Conservation (phyloP, 2,797 vertebrate species). For the Clarias platycephalus region DNA sequence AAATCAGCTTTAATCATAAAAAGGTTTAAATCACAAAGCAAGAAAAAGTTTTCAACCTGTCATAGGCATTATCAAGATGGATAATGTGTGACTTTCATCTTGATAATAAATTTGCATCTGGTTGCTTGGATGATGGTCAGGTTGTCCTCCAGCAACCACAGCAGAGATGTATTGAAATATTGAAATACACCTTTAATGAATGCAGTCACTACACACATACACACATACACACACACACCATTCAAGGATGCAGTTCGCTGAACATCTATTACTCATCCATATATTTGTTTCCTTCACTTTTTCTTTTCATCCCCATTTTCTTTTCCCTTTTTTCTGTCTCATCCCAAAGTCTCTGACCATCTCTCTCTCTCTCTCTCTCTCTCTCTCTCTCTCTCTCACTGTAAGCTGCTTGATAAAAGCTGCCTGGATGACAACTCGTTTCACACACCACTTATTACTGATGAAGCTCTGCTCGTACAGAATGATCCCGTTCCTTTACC, state of each 20-base stretch:
- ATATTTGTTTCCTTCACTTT: conserved; percentile 7
- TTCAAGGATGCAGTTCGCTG: not conserved
- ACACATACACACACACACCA: not conserved
- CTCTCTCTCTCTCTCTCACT: not conserved
- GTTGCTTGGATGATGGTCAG: not conserved
- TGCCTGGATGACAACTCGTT: conserved; percentile 58
- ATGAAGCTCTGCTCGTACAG: conserved; percentile 65
- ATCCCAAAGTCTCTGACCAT: not conserved
- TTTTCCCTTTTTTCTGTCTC: not conserved
- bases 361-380: not conserved
- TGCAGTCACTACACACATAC: not conserved
- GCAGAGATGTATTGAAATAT: not conserved
- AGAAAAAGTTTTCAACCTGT: not conserved
- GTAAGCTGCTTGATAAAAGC: conserved; percentile 31
- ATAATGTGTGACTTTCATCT: not conserved
- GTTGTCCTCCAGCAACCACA: not conserved
- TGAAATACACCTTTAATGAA: not conserved
- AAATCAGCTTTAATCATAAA: too few relatives aligned
- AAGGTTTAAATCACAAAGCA: not conserved
- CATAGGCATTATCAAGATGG: not conserved
- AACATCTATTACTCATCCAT: conserved; percentile 12
- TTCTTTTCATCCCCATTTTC: not conserved
- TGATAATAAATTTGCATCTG: not conserved
- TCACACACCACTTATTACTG: conserved; percentile 64
- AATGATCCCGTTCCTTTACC: conserved; percentile 43